Conservation (phyloP, 2,113 vertebrate genomes). For the Tupaia chinensis region DNA sequence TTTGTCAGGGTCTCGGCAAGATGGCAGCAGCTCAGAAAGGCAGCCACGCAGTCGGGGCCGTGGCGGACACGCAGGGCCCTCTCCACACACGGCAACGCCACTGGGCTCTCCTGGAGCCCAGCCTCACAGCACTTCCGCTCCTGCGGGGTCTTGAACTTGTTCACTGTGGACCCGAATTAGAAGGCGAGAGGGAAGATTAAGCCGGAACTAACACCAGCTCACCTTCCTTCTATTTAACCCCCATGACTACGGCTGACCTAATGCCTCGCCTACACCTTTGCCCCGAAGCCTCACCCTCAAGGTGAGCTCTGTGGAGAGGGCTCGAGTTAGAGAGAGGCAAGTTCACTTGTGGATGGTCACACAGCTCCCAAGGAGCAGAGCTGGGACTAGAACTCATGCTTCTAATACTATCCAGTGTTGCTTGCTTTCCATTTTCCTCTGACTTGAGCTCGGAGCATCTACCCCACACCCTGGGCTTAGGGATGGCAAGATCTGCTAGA, state of each 20-base stretch:
- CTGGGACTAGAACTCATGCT: neutral
- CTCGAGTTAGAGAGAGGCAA: neutral
- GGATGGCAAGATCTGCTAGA: neutral
- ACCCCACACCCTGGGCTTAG: neutral
- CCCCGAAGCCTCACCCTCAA: neutral
- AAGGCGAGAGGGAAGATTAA: neutral
- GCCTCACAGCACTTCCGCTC: conserved; percentile 86
- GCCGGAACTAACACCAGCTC: neutral
- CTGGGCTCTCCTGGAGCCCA: conserved; percentile 87
- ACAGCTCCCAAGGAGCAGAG: neutral
- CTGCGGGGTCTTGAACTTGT: conserved; percentile 37
- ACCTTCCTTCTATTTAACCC: neutral
- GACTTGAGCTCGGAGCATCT: neutral
- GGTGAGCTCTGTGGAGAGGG: neutral
- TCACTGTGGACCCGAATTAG: conserved; percentile 43
- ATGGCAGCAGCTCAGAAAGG: conserved; percentile 89
- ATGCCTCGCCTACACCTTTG: neutral
- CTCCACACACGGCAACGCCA: conserved; percentile 86
- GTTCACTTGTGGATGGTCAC: neutral
- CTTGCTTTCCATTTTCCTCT: neutral
- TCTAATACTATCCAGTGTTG: neutral
- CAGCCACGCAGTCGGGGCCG: conserved; percentile 84
- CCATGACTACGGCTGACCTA: neutral
- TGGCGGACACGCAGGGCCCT: conserved; percentile 87
- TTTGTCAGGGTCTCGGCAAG: neutral